A percentile compares a stretch with the other conserved stretches of the same genome.
Conservation (phyloP, 2,797 vertebrate genomes). For the Pangasius mekongensis region DNA sequence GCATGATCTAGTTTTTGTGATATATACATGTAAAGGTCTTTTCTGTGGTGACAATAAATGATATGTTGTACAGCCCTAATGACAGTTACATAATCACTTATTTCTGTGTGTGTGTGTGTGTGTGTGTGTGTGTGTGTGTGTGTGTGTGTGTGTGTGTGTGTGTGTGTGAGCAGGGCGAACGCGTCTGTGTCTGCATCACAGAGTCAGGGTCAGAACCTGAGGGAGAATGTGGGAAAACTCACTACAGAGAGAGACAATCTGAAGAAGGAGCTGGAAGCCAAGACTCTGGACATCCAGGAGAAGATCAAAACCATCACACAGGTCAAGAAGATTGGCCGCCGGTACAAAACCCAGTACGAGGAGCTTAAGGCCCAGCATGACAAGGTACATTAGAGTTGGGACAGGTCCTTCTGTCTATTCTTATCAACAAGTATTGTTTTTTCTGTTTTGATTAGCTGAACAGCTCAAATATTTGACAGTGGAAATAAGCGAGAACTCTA, state of each 20-base stretch:
- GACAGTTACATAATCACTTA: not conserved
- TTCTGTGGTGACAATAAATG: not conserved
- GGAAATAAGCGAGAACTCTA: not conserved
- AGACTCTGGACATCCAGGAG: conserved; percentile 86
- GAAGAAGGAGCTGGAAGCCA: conserved; percentile 83
- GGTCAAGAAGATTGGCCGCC: conserved; percentile 96
- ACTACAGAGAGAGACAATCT: conserved; percentile 82
- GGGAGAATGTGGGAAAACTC: conserved; percentile 82
- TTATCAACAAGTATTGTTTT: not conserved
- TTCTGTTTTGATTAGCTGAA: too few relatives aligned
- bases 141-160: not conserved
- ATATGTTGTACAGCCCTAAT: not conserved
- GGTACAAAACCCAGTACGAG: conserved; percentile 96
- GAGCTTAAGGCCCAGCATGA: conserved; percentile 93
- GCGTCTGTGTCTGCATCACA: conserved; percentile 81
- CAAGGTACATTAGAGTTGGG: conserved; percentile 78
- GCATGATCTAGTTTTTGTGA: not conserved
- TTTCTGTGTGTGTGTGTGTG: too few relatives aligned
- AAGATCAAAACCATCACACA: conserved; percentile 91
- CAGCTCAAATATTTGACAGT: not conserved
- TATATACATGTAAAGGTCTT: not conserved
- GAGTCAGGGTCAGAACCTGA: conserved; percentile 83
- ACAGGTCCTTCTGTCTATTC: not conserved
- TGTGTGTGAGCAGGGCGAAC: conserved; percentile 70
- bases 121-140: not conserved